A percentile compares a stretch with the other conserved stretches of the same genome.
Conservation (phyloP, 2,888 invertebrate species). For the Epinotia demarniana region DNA sequence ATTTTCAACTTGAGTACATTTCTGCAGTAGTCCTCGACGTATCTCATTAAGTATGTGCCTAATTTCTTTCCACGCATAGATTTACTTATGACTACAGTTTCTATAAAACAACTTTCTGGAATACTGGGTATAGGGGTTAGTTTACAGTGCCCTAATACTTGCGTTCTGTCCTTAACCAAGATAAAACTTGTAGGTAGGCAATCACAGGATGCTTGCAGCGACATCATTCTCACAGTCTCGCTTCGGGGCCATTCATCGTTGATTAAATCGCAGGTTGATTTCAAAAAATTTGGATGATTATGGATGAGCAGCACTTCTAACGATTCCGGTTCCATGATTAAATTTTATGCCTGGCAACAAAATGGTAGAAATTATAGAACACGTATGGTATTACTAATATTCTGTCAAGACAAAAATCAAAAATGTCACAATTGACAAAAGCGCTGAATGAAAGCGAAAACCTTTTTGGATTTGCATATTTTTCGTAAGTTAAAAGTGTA, state of each 20-base stretch:
- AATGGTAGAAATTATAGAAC: slow-evolving; percentile 47
- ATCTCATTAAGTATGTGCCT: slow-evolving; percentile 90
- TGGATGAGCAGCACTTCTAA: slow-evolving; percentile 88
- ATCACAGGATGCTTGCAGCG: slow-evolving; percentile 89
- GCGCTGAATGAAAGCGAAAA: slow-evolving; percentile 45
- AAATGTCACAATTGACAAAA: slow-evolving; percentile 38
- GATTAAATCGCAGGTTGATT: slow-evolving; percentile 89
- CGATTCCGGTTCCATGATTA: slow-evolving; percentile 64
- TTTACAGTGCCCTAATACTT: slow-evolving; percentile 92
- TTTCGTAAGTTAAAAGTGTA: slow-evolving; percentile 36
- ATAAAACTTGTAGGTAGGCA: slow-evolving; percentile 89
- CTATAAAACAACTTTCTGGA: slow-evolving; percentile 89
- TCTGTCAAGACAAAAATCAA: too few species aligned
- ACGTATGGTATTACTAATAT: slow-evolving; percentile 35
- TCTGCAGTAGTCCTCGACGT: slow-evolving; percentile 90
- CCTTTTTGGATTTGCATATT: slow-evolving; percentile 44
- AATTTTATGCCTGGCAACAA: slow-evolving; percentile 37
- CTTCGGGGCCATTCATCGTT: slow-evolving; percentile 96
- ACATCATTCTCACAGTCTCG: slow-evolving; percentile 90
- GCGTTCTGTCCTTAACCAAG: slow-evolving; percentile 82
- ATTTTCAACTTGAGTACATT: slow-evolving; percentile 85
- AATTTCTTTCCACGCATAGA: slow-evolving; percentile 89
- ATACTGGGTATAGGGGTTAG: slow-evolving; percentile 89
- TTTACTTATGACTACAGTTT: slow-evolving; percentile 92
- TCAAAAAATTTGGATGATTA: slow-evolving; percentile 88